A percentile compares a stretch with the other conserved stretches of the same genome.
phyloP scores from a whole-genome alignment of 1,140 invertebrate species.

The Triops cancriformis region DNA sequence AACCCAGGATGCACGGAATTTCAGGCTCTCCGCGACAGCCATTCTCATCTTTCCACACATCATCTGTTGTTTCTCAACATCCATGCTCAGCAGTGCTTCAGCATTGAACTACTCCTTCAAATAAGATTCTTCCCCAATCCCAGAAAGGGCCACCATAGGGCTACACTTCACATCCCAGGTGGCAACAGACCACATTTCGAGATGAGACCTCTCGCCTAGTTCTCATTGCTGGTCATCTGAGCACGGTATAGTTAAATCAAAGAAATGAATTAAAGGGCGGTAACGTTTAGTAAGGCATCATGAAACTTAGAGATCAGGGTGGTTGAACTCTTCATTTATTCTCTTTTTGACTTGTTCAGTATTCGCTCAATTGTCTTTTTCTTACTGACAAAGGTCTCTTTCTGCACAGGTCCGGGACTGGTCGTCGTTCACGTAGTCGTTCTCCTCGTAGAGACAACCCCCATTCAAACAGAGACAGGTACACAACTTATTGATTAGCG shows the following conservation, averaged over 20 bases:
- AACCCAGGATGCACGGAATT: not conserved
- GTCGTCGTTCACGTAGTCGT: not conserved
- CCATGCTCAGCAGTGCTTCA: not conserved
- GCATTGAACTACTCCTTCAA: slow-evolving; percentile 10
- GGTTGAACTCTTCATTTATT: not conserved
- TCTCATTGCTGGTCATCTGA: not conserved
- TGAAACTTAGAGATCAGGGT: not conserved
- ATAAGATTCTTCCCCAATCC: not conserved
- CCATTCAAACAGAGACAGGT: not conserved
- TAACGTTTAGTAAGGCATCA: not conserved
- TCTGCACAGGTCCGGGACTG: not conserved
- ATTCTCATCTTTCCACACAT: not conserved
- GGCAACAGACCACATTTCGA: not conserved
- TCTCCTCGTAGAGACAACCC: not conserved
- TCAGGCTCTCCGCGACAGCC: not conserved
- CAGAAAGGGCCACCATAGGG: not conserved
- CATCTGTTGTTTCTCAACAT: not conserved
- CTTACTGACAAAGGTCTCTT: not conserved
- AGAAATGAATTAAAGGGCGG: not conserved
- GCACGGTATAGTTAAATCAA: not conserved
- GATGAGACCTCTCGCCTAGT: not conserved
- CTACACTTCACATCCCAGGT: not conserved
- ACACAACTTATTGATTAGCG: not conserved
- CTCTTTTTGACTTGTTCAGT: not conserved
- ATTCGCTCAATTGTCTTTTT: not conserved